Percentiles rank a stretch among this genome's conserved stretches.
These are phyloP conservation scores for Axea sp. DNA, from an alignment of 2,888 invertebrate genomes.

Conservation along the genomic window DNA sequence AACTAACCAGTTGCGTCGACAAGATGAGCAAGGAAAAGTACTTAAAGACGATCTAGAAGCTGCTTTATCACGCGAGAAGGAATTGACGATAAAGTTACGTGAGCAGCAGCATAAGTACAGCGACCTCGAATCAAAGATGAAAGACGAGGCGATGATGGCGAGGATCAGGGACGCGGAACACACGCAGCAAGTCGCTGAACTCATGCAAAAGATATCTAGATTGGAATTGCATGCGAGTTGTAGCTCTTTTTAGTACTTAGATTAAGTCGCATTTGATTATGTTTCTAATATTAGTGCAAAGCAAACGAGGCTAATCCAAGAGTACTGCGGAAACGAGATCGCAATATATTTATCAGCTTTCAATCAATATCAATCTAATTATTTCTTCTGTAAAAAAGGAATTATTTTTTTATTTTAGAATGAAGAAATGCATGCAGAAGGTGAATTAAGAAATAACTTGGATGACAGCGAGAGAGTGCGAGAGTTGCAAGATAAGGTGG, in stretches of 20 bases:
- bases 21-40: no score
- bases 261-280: no score
- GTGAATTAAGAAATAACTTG: conserved; percentile 91
- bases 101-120: conserved; percentile 90
- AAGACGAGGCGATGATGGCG: conserved; percentile 96
- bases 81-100: conserved; percentile 87
- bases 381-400: no score
- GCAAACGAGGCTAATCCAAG: no score
- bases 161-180: conserved; percentile 97
- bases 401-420: conserved; percentile 84
- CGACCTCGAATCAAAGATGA: conserved; percentile 84
- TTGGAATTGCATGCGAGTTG: conserved; percentile 91
- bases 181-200: conserved; percentile 94
- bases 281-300: no score
- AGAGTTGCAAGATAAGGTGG: conserved; percentile 94
- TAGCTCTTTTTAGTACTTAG: no score
- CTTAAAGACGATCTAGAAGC: conserved; percentile 89
- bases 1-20: no score
- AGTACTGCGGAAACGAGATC: no score
- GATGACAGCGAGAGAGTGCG: conserved; percentile 92
- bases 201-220: conserved; percentile 95
- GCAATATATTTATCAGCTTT: no score
- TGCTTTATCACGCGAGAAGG: conserved; percentile 86
- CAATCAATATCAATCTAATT: no score
- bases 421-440: conserved; percentile 96